Conservation (phyloP, 2,888 invertebrate species). For the Tinea semifulvella region DNA sequence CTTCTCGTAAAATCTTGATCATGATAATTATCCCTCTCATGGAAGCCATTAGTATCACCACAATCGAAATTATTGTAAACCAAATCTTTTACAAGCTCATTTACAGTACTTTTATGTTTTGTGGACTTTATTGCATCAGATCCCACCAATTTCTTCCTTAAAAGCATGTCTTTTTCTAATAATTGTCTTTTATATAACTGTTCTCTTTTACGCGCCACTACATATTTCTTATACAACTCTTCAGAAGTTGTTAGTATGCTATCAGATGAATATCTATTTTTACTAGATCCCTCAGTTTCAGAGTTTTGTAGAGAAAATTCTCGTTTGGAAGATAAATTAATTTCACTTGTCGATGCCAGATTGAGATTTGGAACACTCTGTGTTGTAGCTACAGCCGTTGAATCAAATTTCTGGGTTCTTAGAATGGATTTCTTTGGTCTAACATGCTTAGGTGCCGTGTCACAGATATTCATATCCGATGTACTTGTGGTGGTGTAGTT, state of each 20-base stretch:
- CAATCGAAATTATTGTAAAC: constrained; percentile 56
- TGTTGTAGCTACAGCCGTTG: constrained; percentile 36
- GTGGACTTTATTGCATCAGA: constrained; percentile 32
- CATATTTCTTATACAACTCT: constrained; percentile 48
- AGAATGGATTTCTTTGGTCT: constrained; percentile 54
- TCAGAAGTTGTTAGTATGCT: constrained; percentile 46
- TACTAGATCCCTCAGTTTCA: constrained; percentile 45
- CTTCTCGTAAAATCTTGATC: constrained; percentile 23
- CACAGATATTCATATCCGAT: constrained; percentile 42
- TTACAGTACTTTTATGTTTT: constrained; percentile 32
- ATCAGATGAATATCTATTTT: constrained; percentile 39
- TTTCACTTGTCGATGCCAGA: constrained; percentile 7
- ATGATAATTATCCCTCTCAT: background rate
- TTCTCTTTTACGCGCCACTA: constrained; percentile 47
- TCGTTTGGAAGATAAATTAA: constrained; percentile 14
- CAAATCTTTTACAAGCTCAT: constrained; percentile 50
- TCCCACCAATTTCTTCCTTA: constrained; percentile 47
- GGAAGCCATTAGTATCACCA: constrained; percentile 55
- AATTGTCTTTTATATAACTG: constrained; percentile 46
- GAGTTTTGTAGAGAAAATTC: constrained; percentile 30
- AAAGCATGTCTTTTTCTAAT: constrained; percentile 46
- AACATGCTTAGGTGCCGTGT: constrained; percentile 26
- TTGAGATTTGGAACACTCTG: constrained; percentile 56
- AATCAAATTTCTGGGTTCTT: constrained; percentile 34
- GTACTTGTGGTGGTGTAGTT: constrained; percentile 42